Percentiles rank a stretch among this genome's conserved stretches.
Evolutionary conservation across 2,797 vertebrate genomes (phyloP).

Genomic region (Anguilla obscura): DNA sequence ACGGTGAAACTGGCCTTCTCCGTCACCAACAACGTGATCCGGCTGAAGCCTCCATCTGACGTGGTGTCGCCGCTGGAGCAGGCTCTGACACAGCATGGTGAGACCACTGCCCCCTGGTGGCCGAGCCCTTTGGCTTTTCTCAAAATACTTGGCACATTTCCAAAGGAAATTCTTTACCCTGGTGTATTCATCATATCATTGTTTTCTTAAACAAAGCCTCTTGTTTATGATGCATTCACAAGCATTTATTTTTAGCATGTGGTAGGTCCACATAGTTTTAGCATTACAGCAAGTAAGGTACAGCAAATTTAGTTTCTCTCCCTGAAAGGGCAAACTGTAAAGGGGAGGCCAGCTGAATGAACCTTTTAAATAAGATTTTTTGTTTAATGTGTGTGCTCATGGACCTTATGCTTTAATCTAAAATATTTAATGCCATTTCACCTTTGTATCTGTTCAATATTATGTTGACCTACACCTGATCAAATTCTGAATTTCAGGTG

Average conservation of each 20-base stretch:
- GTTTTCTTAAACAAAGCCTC: not conserved
- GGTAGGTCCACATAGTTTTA: not conserved
- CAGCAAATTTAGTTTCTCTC: too few species aligned
- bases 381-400: too few species aligned
- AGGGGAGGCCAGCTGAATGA: too few species aligned
- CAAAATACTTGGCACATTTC: not conserved
- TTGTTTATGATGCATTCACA: not conserved
- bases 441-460: not conserved
- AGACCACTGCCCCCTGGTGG: not conserved
- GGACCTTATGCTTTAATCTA: not conserved
- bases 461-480: not conserved
- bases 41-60: slow-evolving; percentile 87
- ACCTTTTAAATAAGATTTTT: too few species aligned
- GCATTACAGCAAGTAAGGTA: not conserved
- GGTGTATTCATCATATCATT: not conserved
- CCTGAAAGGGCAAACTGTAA: too few species aligned
- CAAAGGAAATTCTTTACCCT: not conserved
- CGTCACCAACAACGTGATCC: slow-evolving; percentile 93
- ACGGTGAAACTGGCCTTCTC: slow-evolving; percentile 96
- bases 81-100: slow-evolving; percentile 90
- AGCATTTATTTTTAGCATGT: not conserved
- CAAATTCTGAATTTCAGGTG: slow-evolving; percentile 65
- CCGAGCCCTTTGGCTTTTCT: not conserved
- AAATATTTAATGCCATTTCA: not conserved
- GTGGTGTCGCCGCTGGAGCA: slow-evolving; percentile 90